Conservation (phyloP, 2,113 vertebrate species). For the Mastomys coucha region DNA sequence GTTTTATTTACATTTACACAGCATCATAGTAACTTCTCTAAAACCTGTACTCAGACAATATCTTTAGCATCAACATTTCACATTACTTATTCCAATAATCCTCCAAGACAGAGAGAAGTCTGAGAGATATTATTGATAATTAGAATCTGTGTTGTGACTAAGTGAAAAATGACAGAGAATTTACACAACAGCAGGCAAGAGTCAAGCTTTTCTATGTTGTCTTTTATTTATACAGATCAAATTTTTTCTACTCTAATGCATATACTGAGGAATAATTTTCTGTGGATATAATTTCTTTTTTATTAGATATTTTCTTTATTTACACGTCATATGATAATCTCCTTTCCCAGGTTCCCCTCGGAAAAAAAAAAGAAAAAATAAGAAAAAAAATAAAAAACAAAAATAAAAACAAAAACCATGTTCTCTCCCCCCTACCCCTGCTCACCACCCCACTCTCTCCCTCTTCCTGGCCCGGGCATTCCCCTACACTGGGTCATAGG, state of each 20-base stretch:
- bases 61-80: background rate
- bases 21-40: background rate
- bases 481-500: too few species aligned
- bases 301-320: too few species aligned
- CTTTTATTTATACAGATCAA: background rate
- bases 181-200: fast-evolving
- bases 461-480: too few species aligned
- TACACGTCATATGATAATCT: too few species aligned
- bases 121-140: background rate
- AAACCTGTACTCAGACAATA: background rate
- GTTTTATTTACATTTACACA: background rate
- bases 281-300: background rate
- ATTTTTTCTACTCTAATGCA: background rate
- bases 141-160: background rate
- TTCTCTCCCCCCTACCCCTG: too few species aligned
- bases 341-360: too few species aligned
- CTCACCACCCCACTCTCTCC: too few species aligned
- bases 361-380: too few species aligned
- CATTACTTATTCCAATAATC: background rate
- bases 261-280: background rate
- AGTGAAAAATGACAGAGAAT: background rate
- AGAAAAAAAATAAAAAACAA: too few species aligned
- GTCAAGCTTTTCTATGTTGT: background rate
- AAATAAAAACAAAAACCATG: too few species aligned
- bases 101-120: background rate